Conservation (phyloP, 2,888 invertebrate genomes). For the Stenchaetothrips biformis region DNA sequence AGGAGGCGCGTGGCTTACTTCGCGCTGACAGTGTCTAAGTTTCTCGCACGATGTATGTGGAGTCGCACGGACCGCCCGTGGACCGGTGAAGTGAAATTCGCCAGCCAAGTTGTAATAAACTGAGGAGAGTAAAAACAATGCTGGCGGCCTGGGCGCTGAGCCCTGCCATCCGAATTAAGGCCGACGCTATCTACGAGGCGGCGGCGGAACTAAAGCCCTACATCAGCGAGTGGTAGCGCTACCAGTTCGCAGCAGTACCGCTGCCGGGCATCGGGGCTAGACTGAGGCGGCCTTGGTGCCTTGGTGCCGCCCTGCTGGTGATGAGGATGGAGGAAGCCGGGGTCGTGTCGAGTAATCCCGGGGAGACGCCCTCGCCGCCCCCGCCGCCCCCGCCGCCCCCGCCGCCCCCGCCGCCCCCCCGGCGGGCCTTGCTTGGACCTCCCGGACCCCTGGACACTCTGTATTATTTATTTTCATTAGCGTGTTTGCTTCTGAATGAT, state of each 20-base stretch:
- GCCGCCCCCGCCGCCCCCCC: neutral
- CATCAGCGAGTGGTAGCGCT: too few relatives aligned
- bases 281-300: neutral
- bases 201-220: too few relatives aligned
- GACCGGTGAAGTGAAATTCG: too few relatives aligned
- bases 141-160: too few relatives aligned
- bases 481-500: constrained; percentile 17
- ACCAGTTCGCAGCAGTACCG: neutral
- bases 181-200: too few relatives aligned
- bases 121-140: too few relatives aligned
- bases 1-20: too few relatives aligned
- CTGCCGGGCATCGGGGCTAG: neutral
- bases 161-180: too few relatives aligned
- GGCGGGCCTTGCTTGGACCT: neutral
- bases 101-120: too few relatives aligned
- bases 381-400: neutral
- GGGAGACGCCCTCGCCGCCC: neutral
- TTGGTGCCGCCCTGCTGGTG: neutral
- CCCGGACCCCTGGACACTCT: neutral
- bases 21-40: too few relatives aligned
- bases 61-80: too few relatives aligned
- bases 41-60: too few relatives aligned
- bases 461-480: constrained; percentile 25
- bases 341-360: neutral
- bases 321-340: neutral